Base-by-base conservation (phyloP, 2,888 invertebrate genomes). In the Argyresthia goedartella region DNA sequence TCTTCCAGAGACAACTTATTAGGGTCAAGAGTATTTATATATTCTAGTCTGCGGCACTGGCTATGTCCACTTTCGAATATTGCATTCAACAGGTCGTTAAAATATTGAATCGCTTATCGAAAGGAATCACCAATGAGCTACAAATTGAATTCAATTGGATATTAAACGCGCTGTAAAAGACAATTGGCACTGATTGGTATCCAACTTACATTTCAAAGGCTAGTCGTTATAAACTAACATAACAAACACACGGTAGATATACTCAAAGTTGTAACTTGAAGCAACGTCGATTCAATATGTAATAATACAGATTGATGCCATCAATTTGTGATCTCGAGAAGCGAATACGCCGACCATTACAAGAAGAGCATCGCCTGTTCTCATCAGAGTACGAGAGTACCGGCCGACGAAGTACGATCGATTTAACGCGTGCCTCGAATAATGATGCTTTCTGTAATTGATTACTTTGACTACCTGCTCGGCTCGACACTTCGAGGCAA, bases 141-240 rank as follows among this genome's bases (percentile, higher is more conserved):
- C 51, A 54, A 54, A 54, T 58, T 56, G 55, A 53, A 56, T 55
- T 53, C 56, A 56, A 58, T 56, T 56, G 55, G 53, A 45, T 11
- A 42, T 13, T 45, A 53, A 55, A 56, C 52, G 50, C 43, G 47
- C 51, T 15, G 10, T 44, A 15, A 44, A 16, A 16, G 10, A 44
- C 14, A 46, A 46, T 46, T 46, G 11, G 25, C 15, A 25, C 25
- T 46, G 8, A 46, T 46, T n/a, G 33, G 33, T 4, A 13, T n/a
- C n/a, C n/a, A n/a, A 11, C 46, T 10, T 15, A 7, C 44, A 6
- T 15, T 43, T 43, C 14, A 8, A 43, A n/a, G 14, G 43, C 8
- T 6, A n/a, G 43, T n/a, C 10, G n/a, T 39, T 10, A 4, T 39
- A 39, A 44, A 44, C 14, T 44, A 15, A 25, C 25, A 25, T 25